These are phyloP conservation scores for Phocides pigmalion DNA, from an alignment of 1,140 invertebrate species.

Conservation along the genomic window DNA sequence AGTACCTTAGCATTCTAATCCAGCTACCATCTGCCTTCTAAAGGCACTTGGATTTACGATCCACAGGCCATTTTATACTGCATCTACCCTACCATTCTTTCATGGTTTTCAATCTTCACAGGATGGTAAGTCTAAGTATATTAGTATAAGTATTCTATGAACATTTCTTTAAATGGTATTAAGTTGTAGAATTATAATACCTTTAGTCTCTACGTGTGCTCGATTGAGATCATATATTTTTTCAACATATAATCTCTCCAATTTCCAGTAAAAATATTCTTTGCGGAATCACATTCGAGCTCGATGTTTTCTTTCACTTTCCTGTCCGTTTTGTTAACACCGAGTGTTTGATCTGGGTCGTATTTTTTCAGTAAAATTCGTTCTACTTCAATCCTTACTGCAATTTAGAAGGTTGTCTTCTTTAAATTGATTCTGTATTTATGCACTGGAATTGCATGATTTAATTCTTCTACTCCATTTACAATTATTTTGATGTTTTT, in stretches of 20 bases:
- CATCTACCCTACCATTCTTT: no score
- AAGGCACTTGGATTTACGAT: no score
- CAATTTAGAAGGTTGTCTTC: background rate
- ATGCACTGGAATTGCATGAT: background rate
- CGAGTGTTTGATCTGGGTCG: slow-evolving; percentile 28
- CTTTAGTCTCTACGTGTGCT: no score
- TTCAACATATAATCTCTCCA: slow-evolving; percentile 2
- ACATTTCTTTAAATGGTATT: no score
- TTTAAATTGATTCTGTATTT: slow-evolving; percentile 11
- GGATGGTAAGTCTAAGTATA: no score
- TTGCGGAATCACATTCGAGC: slow-evolving; percentile 28
- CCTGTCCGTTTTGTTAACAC: slow-evolving; percentile 28
- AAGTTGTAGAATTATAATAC: no score
- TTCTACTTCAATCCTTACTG: slow-evolving; percentile 13
- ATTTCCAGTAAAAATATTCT: slow-evolving; percentile 29
- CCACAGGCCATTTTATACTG: no score
- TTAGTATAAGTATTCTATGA: no score
- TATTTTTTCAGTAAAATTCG: slow-evolving; percentile 35
- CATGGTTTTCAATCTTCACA: no score
- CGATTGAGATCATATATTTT: background rate
- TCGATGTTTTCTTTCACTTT: slow-evolving; percentile 32
- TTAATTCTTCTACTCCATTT: background rate
- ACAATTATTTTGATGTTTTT: background rate
- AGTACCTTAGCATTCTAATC: no score
- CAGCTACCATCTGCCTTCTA: no score